Conservation (phyloP, 1,140 invertebrate species). For the Trichonephila inaurata region DNA sequence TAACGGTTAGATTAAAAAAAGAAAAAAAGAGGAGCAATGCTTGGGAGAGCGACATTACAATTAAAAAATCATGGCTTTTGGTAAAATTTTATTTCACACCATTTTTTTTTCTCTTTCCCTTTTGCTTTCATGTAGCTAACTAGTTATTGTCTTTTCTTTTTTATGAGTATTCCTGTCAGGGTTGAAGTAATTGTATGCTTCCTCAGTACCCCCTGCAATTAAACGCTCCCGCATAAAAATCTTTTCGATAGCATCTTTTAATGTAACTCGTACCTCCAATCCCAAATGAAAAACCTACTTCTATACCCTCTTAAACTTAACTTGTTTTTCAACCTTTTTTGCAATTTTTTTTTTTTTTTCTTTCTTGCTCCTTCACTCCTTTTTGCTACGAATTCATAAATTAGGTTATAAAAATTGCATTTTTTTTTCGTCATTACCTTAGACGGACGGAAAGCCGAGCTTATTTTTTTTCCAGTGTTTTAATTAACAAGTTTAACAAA, state of each 20-base stretch:
- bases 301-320: conserved; percentile 66
- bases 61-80: conserved; percentile 76
- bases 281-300: conserved; percentile 70
- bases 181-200: conserved; percentile 65
- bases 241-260: conserved; percentile 66
- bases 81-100: conserved; percentile 74
- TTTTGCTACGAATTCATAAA: conserved; percentile 73
- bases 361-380: conserved; percentile 44
- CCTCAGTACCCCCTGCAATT: conserved; percentile 56
- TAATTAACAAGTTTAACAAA: conserved; percentile 76
- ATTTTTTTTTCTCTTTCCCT: conserved; percentile 31
- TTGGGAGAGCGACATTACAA: conserved; percentile 57
- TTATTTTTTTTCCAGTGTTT: conserved; percentile 71
- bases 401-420: conserved; percentile 76
- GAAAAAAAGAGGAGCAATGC: not conserved
- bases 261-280: conserved; percentile 57
- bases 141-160: conserved; percentile 61
- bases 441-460: conserved; percentile 32
- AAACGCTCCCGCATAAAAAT: conserved; percentile 71
- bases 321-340: conserved; percentile 70
- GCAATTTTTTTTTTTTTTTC: conserved; percentile 35
- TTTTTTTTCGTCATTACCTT: conserved; percentile 70
- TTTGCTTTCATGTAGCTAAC: conserved; percentile 25
- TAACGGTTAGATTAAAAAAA: conserved; percentile 73
- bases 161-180: conserved; percentile 43